A percentile compares a stretch with the other conserved stretches of the same genome.
Evolutionary conservation across 2,113 vertebrate genomes (phyloP).

Genomic region (Gavialis gangeticus): DNA sequence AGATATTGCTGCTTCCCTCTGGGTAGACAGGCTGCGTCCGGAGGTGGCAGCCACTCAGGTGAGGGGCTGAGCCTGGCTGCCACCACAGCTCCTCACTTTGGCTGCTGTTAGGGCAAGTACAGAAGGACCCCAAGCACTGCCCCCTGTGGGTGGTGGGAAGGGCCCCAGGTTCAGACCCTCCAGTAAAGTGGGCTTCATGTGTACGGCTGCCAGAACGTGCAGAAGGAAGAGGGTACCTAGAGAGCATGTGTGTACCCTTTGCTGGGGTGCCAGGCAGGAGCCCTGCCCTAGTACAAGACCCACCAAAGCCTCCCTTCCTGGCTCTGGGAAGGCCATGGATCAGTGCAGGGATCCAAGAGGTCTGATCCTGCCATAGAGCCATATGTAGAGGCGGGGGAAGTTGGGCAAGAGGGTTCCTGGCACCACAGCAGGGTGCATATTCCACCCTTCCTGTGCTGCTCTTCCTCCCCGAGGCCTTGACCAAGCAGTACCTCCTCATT

Average conservation of each 20-base stretch:
- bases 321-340: neutral
- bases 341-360: too few species aligned
- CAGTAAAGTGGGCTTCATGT: too few species aligned
- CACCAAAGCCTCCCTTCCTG: neutral
- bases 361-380: too few species aligned
- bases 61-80: neutral
- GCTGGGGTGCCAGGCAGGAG: too few species aligned
- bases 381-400: too few species aligned
- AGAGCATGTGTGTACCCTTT: too few species aligned
- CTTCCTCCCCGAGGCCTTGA: neutral
- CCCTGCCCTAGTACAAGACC: neutral
- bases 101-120: neutral
- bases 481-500: slow-evolving; percentile 39
- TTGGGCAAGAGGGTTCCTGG: neutral
- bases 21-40: neutral
- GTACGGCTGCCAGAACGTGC: too few species aligned
- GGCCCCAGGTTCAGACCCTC: too few species aligned
- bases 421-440: neutral
- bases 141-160: neutral
- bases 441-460: neutral
- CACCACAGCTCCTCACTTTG: neutral
- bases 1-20: neutral
- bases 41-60: neutral
- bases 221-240: too few species aligned
- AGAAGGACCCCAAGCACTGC: neutral